Evolutionary conservation across 2,797 vertebrate species (phyloP), one percentile per base, ranked within the genome.

Genomic region (Fistularia commersonii): DNA sequence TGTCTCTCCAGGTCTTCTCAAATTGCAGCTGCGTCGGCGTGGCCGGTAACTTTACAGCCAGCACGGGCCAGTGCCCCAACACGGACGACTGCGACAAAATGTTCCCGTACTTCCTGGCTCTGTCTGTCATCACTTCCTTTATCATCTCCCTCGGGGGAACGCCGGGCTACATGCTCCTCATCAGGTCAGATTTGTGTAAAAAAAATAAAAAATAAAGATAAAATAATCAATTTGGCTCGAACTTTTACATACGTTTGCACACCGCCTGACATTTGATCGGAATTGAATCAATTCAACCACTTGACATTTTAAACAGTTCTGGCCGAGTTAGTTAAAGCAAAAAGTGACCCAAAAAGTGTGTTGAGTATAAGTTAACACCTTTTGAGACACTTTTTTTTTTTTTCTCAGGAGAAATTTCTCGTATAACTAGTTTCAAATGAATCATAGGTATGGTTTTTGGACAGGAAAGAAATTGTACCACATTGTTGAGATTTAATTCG

Each of bases 11-110:
- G 95, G 88, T 91, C 47, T 98, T 93, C 81, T 81, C 87, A 57
- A 90, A 93, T 71, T 98, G 96, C 66, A 92, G 84, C 51, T 98
- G 95, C 68, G 72, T 96, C 8, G 78, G 82, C 66, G 62, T 12
- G 44, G 80, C 63, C 40, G 82, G 82, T 39, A 95, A 90, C 78
- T 83, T 80, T 33, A 91, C 93, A 1, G 93, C 83, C 35, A 74
- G 40, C 12, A 77, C 92, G 52, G 95, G 94, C 11, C 89, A 90
- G 66, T 98, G 94, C 63, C 84, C 71, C 36, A 85, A 85, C 72
- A 77, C 74, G 6, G 81, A 86, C 1, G 75, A 75, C 11, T 96
- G 94, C 45, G 85, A 77, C 41, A 85, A 0, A 42, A 93, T 89
- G 37, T 94, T 94, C 76, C 86, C 91, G 41, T 88, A 91, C 78